Conservation (phyloP, 2,888 invertebrate species). For the Anagyrus pseudococci region DNA sequence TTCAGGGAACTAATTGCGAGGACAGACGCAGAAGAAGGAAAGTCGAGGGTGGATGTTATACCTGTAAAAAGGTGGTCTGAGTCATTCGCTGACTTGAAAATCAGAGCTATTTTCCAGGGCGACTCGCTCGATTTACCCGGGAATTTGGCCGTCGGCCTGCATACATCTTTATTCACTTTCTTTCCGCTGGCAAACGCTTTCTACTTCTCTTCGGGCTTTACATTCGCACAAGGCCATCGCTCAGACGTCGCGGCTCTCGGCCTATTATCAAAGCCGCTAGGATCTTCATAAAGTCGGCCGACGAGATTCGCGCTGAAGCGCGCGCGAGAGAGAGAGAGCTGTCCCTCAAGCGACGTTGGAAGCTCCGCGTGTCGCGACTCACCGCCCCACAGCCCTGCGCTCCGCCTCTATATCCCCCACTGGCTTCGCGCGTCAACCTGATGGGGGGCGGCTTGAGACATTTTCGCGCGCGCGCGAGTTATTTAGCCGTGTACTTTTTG, state of each 20-base stretch:
- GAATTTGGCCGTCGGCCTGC: constrained; percentile 34
- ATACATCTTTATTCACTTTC: constrained; percentile 38
- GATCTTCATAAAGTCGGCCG: constrained; percentile 46
- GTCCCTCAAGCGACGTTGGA: constrained; percentile 33
- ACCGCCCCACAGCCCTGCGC: too few relatives aligned
- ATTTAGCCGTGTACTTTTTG: too few relatives aligned
- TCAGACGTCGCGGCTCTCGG: constrained; percentile 39
- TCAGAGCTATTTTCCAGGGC: constrained; percentile 30
- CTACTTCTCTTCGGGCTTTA: background rate
- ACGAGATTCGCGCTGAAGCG: constrained; percentile 3
- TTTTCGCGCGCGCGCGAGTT: too few relatives aligned
- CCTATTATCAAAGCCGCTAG: constrained; percentile 42
- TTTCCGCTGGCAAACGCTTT: constrained; percentile 7
- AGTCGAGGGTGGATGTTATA: background rate
- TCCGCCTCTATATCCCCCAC: too few relatives aligned
- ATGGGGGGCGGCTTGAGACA: too few relatives aligned
- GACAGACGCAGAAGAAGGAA: background rate
- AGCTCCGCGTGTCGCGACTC: too few relatives aligned
- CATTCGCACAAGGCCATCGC: constrained; percentile 42
- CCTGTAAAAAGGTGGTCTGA: constrained; percentile 25
- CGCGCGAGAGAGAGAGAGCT: constrained; percentile 12
- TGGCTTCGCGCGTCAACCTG: too few relatives aligned
- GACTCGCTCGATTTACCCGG: constrained; percentile 33
- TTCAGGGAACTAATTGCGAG: background rate
- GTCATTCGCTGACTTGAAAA: constrained; percentile 29